Conservation (phyloP, 2,113 vertebrate genomes). For the Clarias gariepinus region DNA sequence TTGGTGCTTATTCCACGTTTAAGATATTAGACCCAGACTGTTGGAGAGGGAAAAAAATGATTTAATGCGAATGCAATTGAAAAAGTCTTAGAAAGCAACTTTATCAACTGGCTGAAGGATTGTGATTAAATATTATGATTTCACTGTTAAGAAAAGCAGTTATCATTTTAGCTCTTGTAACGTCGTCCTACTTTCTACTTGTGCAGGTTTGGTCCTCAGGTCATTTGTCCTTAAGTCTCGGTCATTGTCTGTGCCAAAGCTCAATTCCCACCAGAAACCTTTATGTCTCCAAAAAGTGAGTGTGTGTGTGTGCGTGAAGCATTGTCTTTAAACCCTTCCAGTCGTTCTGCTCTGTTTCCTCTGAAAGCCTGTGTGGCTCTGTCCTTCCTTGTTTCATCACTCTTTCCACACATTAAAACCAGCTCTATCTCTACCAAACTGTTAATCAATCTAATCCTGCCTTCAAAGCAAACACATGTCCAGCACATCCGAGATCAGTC, state of each 20-base stretch:
- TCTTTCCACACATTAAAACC: slow-evolving; percentile 13
- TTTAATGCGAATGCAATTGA: neutral
- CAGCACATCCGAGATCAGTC: neutral
- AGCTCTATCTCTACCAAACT: neutral
- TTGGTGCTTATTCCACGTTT: too few relatives aligned
- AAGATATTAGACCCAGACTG: neutral
- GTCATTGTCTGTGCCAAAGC: slow-evolving; percentile 35
- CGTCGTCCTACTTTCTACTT: neutral
- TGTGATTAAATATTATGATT: neutral
- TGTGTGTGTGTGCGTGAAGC: slow-evolving; percentile 27
- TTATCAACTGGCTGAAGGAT: neutral
- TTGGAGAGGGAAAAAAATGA: neutral
- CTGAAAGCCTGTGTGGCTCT: slow-evolving; percentile 7
- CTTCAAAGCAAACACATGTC: slow-evolving; percentile 9
- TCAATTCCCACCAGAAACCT: slow-evolving; percentile 32
- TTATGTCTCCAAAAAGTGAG: slow-evolving; percentile 31
- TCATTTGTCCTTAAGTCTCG: slow-evolving; percentile 32
- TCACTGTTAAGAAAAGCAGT: neutral
- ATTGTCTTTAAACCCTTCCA: slow-evolving; percentile 20
- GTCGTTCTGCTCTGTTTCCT: slow-evolving; percentile 46
- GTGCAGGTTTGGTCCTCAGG: neutral
- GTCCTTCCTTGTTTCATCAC: neutral
- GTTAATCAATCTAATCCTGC: neutral
- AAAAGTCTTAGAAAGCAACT: neutral
- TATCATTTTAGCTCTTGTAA: neutral